Evolutionary conservation across 2,797 vertebrate genomes (phyloP).

Genomic region (Microctenopoma steveboyesi): DNA sequence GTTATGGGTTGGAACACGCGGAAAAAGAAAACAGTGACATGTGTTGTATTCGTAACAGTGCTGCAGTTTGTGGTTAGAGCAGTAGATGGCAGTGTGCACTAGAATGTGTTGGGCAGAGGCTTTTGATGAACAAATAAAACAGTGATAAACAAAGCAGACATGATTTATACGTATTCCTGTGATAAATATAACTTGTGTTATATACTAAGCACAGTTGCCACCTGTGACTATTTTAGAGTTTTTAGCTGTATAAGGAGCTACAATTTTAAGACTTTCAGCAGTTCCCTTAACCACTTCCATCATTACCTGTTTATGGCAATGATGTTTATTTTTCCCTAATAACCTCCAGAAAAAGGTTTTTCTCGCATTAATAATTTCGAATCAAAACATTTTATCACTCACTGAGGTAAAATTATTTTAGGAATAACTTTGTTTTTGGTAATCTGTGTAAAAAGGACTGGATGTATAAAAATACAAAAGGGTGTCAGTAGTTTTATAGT

Average conservation of each 20-base stretch:
- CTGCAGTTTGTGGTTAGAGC: not conserved
- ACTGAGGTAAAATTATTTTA: too few species aligned
- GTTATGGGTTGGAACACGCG: too few species aligned
- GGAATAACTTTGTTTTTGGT: not conserved
- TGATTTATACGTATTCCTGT: not conserved
- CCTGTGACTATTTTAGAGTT: not conserved
- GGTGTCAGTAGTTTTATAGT: not conserved
- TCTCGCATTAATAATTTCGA: not conserved
- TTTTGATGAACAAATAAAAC: not conserved
- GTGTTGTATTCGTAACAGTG: not conserved
- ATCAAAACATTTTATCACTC: too few species aligned
- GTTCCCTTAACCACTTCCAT: not conserved
- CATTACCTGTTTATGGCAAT: not conserved
- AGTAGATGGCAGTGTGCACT: slow-evolving; percentile 56
- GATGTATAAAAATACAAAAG: not conserved
- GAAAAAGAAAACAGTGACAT: too few species aligned
- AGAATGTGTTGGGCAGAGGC: not conserved
- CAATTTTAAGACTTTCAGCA: not conserved
- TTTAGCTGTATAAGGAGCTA: not conserved
- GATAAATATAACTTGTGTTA: not conserved
- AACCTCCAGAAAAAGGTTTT: not conserved
- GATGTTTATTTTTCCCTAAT: not conserved
- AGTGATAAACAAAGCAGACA: too few species aligned
- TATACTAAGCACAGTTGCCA: not conserved
- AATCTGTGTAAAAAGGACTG: too few species aligned